Base-by-base conservation (phyloP, 2,888 invertebrate genomes). In the Chalcosyrphus nemorum region DNA sequence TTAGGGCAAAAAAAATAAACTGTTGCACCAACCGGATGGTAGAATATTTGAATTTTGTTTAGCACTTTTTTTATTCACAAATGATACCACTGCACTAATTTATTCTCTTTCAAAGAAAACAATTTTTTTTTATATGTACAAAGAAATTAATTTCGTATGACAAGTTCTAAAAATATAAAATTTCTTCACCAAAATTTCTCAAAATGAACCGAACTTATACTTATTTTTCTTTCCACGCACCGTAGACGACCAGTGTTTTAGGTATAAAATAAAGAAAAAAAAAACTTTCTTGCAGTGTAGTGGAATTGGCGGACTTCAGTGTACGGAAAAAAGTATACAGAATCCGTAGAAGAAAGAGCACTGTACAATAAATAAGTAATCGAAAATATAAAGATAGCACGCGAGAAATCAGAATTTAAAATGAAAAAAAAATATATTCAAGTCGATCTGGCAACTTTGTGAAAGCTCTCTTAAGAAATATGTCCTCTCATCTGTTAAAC, bases 231-330 rank as follows among this genome's bases (percentile, higher is more conserved):
- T 59, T 74, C 56, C 65, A 74, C 70, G 68, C 71, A 77, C 71
- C 63, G 59, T 74, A 43, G 59, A 61, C 68, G 72, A 82, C 54
- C 38, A 82, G 47, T 54, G 61, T 59, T 81, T 71, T 66, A 57
- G 35, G 45, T 41, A 59, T 52, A 56, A 47, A 75, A 47, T 27
- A 57, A 45, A 35, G 15, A 45, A 57, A 35, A 47, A 47, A 47
- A 61, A 78, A 38, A 81, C 54, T 75, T 76, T 84, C 45, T 80
- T 59, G 68, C 68, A 84, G 84, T 80, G 84, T 78, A 80, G 61
- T 65, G 47, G 57, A 80, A 57, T 72, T 63, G 38, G 57, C 50
- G 61, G 70, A 57, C 50, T 78, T 65, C 19, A 71, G 71, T 71
- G 66, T 59, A 50, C 21, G 17, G 15, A 50, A 52, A 21, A 54